Evolutionary conservation across 1,140 invertebrate species (phyloP), one percentile per base, ranked within the genome.

Genomic region (Bombus affinis): DNA sequence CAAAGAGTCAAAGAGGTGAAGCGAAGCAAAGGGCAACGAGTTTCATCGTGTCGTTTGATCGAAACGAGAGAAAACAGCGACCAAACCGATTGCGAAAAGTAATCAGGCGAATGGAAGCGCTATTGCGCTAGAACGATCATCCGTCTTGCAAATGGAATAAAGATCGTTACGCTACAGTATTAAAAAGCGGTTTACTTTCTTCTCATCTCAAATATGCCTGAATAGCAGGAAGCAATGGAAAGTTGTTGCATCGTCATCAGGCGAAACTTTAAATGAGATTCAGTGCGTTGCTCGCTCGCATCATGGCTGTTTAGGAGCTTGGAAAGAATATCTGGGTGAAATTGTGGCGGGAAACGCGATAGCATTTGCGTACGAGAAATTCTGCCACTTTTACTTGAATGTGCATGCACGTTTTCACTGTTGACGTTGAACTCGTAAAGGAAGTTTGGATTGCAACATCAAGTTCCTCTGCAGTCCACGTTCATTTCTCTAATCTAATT

Each of bases 11-110:
- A 47, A 53, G 53, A 62, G 87, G 86, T 15, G 66, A 83, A 77
- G 9, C 42, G 37, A 86, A 90, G 92, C 91, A 94, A 94, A 94
- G 93, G 93, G 93, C 92, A 94, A 93, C 93, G 78, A 81, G 93
- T 93, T 92, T 92, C 70, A 75, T 86, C 87, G 74, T 66, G 77
- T 78, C 82, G 65, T 72, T 47, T n/a, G 4, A 53, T 42, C 22
- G 82, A 39, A 71, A 80, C 39, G 37, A 28, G 13, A 57, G 47
- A 78, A 22, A 83, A 73, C 66, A 18, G 59, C 8, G 37, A 42
- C 44, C 15, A 74, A 39, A 13, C 8, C 53, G 78, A 85, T 89
- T 89, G 88, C 88, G 77, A 87, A 87, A 84, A 81, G 37, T 62
- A 28, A 53, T 53, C 47, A 53, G 47, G 6, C 47, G 6, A 53